Conservation (phyloP, 2,797 vertebrate genomes). For the Sebastiscus tertius region DNA sequence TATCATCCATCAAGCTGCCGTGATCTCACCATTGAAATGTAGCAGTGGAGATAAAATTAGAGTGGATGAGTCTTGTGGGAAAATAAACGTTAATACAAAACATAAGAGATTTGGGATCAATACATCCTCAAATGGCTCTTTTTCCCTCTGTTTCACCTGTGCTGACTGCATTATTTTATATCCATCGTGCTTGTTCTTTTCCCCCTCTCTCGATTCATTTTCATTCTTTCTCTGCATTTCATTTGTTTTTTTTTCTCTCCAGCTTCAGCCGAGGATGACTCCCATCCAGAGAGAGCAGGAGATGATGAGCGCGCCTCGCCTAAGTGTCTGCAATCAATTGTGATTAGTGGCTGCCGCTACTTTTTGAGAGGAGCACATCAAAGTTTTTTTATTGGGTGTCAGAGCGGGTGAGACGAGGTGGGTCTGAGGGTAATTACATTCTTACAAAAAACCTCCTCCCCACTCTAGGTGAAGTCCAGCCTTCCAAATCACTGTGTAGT, state of each 20-base stretch:
- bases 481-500: slow-evolving; percentile 10
- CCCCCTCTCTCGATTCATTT: slow-evolving; percentile 38
- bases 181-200: slow-evolving; percentile 25
- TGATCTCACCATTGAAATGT: slow-evolving; percentile 24
- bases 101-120: slow-evolving; percentile 18
- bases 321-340: slow-evolving; percentile 92
- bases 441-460: slow-evolving; percentile 61
- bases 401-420: slow-evolving; percentile 72
- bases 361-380: slow-evolving; percentile 86
- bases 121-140: slow-evolving; percentile 14
- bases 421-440: slow-evolving; percentile 77
- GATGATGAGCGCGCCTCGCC: slow-evolving; percentile 79
- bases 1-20: slow-evolving; percentile 5
- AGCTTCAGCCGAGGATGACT: slow-evolving; percentile 49
- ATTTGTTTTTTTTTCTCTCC: slow-evolving; percentile 37
- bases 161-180: slow-evolving; percentile 31
- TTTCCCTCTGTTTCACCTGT: background rate
- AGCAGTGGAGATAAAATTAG: slow-evolving; percentile 21
- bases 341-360: slow-evolving; percentile 83
- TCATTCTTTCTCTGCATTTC: slow-evolving; percentile 54
- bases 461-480: slow-evolving; percentile 50
- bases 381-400: slow-evolving; percentile 88
- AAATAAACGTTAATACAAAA: slow-evolving; percentile 49
- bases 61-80: slow-evolving; percentile 8
- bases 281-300: slow-evolving; percentile 56